phyloP scores from a whole-genome alignment of 1,140 invertebrate genomes.

The Cydia splendana region DNA sequence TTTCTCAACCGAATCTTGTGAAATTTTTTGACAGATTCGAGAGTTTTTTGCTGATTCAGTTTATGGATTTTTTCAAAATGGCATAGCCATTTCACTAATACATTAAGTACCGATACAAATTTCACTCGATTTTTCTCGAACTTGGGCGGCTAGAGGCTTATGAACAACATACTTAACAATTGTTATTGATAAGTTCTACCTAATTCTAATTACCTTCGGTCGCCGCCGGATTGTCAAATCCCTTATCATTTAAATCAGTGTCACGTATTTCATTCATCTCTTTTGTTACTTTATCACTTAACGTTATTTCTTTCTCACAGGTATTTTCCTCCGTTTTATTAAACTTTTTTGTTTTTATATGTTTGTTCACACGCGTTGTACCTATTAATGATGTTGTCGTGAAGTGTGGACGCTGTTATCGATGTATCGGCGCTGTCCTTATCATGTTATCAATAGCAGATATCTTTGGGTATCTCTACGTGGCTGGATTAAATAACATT shows the following conservation, averaged over 20 bases:
- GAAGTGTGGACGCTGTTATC: conserved; percentile 41
- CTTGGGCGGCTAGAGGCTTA: background rate
- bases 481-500: conserved; percentile 17
- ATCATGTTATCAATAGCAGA: conserved; percentile 49
- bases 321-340: conserved; percentile 33
- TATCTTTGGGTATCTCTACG: conserved; percentile 36
- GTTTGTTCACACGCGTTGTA: background rate
- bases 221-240: conserved; percentile 46
- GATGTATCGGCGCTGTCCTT: conserved; percentile 39
- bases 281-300: conserved; percentile 20
- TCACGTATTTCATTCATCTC: conserved; percentile 30
- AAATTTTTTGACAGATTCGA: no score
- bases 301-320: conserved; percentile 29
- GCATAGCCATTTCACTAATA: no score
- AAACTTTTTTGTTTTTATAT: background rate
- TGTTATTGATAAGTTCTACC: conserved; percentile 3
- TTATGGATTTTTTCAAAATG: no score
- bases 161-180: background rate
- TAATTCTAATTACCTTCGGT: conserved; percentile 47
- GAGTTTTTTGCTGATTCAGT: no score
- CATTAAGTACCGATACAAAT: no score
- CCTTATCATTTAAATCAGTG: conserved; percentile 33
- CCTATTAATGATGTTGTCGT: conserved; percentile 36
- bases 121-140: no score
- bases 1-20: no score